Conservation (phyloP, 2,113 vertebrate species). For the Chrysemys picta region DNA sequence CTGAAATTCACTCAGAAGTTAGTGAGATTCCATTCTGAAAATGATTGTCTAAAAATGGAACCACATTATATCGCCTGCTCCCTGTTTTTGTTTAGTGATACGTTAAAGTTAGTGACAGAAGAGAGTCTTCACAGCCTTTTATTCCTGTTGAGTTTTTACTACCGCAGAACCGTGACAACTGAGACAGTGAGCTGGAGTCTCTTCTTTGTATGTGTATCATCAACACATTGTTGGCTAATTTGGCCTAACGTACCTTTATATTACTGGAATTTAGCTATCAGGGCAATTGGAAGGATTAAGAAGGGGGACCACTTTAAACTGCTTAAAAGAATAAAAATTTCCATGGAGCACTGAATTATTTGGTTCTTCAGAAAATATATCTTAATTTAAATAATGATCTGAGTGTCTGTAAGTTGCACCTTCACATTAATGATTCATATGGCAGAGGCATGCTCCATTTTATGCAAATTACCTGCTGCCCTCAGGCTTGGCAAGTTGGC, state of each 20-base stretch:
- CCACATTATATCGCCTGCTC: background rate
- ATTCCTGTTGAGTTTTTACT: background rate
- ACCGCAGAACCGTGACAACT: background rate
- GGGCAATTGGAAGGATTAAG: background rate
- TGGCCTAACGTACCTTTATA: background rate
- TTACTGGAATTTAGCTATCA: background rate
- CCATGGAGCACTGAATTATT: background rate
- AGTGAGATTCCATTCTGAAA: background rate
- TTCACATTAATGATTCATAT: background rate
- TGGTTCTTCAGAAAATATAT: background rate
- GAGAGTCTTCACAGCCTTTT: background rate
- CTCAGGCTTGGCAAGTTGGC: background rate
- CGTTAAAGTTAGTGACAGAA: background rate
- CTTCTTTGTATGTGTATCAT: background rate
- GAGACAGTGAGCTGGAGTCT: background rate
- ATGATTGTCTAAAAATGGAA: background rate
- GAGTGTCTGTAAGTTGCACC: background rate
- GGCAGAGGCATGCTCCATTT: background rate
- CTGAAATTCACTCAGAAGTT: background rate
- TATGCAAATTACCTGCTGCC: background rate
- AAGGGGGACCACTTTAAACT: background rate
- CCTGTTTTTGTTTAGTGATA: background rate
- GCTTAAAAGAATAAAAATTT: background rate
- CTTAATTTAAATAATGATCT: background rate
- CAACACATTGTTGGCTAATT: background rate